Conservation (phyloP, 37 sponge, comb jelly and placozoan genomes). For the Amphimedon queenslandica region DNA sequence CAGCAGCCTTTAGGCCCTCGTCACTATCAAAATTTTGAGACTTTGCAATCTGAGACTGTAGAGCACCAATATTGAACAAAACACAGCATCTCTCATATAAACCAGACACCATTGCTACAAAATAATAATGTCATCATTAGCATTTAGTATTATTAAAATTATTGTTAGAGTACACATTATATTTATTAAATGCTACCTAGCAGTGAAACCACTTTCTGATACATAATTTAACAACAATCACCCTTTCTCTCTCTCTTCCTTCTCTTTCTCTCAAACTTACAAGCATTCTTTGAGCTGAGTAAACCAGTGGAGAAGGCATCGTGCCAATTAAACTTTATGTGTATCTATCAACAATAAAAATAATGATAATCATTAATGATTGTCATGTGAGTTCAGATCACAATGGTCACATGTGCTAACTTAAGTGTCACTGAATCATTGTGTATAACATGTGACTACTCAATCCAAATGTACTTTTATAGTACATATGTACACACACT, state of each 20-base stretch:
- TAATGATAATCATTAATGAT: too few species aligned
- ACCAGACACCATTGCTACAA: constrained; percentile 67
- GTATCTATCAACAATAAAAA: constrained; percentile 72
- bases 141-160: background rate
- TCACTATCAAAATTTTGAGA: constrained; percentile 90
- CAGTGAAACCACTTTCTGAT: too few species aligned
- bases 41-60: constrained; percentile 85
- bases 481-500: too few species aligned
- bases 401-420: too few species aligned
- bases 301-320: constrained; percentile 83
- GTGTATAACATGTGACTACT: too few species aligned
- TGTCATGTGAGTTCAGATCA: constrained; percentile 8
- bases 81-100: constrained; percentile 85
- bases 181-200: too few species aligned
- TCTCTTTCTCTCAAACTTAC: constrained; percentile 44
- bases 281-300: constrained; percentile 56
- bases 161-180: background rate
- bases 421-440: too few species aligned
- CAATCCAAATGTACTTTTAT: too few species aligned
- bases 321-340: constrained; percentile 87
- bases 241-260: background rate
- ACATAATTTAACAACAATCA: background rate
- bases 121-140: background rate
- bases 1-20: constrained; percentile 88
- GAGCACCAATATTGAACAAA: constrained; percentile 88